These are phyloP conservation scores for Gymnoscopelus braueri DNA, from an alignment of 2,797 vertebrate genomes.

Conservation along the genomic window DNA sequence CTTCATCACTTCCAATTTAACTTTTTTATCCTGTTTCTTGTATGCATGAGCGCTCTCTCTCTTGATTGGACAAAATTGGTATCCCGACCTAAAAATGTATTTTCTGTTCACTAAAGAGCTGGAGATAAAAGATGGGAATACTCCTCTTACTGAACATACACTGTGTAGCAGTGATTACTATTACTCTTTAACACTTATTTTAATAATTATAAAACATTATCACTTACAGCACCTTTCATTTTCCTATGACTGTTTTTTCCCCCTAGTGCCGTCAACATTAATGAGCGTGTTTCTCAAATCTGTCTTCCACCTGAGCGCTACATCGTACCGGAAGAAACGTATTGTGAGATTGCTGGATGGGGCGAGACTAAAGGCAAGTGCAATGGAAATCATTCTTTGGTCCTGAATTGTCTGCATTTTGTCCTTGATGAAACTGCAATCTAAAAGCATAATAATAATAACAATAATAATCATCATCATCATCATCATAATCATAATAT, in stretches of 20 bases:
- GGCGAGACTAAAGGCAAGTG: conserved; percentile 91
- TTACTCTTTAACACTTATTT: too few relatives aligned
- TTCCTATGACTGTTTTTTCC: conserved; percentile 30
- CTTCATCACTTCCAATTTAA: too few relatives aligned
- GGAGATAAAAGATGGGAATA: too few relatives aligned
- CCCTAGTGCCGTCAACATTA: conserved; percentile 86
- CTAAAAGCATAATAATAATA: conserved; percentile 14
- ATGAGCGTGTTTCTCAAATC: conserved; percentile 89
- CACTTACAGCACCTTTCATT: background rate
- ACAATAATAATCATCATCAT: too few relatives aligned
- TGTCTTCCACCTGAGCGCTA: conserved; percentile 93
- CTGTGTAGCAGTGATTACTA: too few relatives aligned
- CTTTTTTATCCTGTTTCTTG: too few relatives aligned
- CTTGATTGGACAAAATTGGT: too few relatives aligned
- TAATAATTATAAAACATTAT: too few relatives aligned
- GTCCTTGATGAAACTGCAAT: conserved; percentile 8
- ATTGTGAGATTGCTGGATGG: conserved; percentile 95
- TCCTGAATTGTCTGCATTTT: conserved; percentile 1
- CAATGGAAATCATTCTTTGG: conserved; percentile 17
- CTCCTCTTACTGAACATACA: too few relatives aligned
- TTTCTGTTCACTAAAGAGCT: too few relatives aligned
- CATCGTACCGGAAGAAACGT: conserved; percentile 85
- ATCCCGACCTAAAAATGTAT: background rate
- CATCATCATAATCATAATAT: too few relatives aligned
- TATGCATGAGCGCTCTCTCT: too few relatives aligned